Conservation (phyloP, 2,888 invertebrate genomes). For the Acrobasis consociella region DNA sequence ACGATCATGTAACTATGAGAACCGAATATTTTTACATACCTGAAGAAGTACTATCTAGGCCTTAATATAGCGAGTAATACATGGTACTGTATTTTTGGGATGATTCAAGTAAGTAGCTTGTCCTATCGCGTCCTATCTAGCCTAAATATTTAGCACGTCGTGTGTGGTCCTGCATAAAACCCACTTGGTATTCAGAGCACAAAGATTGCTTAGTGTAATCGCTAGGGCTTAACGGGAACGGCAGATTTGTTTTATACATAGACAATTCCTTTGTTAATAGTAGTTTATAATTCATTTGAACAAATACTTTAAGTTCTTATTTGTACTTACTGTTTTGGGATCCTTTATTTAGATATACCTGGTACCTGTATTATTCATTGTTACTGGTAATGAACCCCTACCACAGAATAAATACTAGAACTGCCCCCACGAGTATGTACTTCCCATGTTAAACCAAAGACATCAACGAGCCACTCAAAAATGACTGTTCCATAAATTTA, state of each 20-base stretch:
- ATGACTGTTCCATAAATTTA: too few species aligned
- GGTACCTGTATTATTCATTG: too few species aligned
- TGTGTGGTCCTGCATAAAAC: slow-evolving; percentile 43
- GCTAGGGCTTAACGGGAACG: slow-evolving; percentile 20
- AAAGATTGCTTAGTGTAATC: slow-evolving; percentile 27
- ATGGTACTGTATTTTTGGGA: background rate
- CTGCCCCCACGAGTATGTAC: too few species aligned
- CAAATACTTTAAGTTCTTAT: too few species aligned
- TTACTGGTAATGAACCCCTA: too few species aligned
- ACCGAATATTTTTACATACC: slow-evolving; percentile 1
- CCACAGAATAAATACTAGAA: too few species aligned
- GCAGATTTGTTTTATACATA: slow-evolving; percentile 26
- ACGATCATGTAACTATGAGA: background rate
- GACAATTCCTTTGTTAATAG: background rate
- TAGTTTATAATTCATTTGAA: too few species aligned
- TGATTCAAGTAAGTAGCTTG: background rate
- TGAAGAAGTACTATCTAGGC: background rate
- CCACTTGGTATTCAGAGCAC: slow-evolving; percentile 45
- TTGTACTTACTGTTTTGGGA: too few species aligned
- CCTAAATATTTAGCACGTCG: slow-evolving; percentile 20
- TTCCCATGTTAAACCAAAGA: too few species aligned
- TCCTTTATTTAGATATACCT: too few species aligned
- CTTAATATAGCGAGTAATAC: background rate
- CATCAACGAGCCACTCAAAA: too few species aligned
- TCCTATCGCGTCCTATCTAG: background rate